Evolutionary conservation across 2,797 vertebrate species (phyloP).

Genomic region (Chelonia mydas): DNA sequence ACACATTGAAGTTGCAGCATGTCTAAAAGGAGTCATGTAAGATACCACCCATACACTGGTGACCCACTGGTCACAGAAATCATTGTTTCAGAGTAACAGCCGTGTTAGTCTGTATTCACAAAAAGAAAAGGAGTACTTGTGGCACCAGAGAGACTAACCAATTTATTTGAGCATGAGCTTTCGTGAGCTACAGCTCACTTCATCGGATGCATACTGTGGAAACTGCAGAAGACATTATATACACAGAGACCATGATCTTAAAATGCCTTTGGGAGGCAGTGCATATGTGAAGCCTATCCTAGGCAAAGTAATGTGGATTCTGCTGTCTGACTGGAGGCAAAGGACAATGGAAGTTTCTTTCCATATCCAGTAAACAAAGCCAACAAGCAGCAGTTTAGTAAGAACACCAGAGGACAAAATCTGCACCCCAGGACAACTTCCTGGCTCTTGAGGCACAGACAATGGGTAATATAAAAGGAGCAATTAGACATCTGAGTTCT

Average conservation of each 20-base stretch:
- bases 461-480: not conserved
- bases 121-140: too few species aligned
- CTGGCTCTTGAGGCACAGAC: not conserved
- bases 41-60: not conserved
- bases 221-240: too few species aligned
- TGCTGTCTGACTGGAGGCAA: not conserved
- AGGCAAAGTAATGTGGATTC: not conserved
- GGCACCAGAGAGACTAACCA: too few species aligned
- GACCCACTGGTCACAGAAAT: not conserved
- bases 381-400: not conserved
- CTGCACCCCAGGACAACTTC: not conserved
- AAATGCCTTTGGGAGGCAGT: not conserved
- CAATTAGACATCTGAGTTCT: not conserved
- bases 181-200: too few species aligned
- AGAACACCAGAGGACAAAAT: not conserved
- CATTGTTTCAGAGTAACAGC: too few species aligned
- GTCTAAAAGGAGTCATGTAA: not conserved
- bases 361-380: not conserved
- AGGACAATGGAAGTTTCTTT: not conserved
- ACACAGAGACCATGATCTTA: too few species aligned
- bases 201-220: too few species aligned
- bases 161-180: too few species aligned
- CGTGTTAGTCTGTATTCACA: too few species aligned
- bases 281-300: not conserved
- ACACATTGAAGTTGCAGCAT: too few species aligned